Conservation (phyloP, 2,888 invertebrate species). For the Cancer borealis region DNA sequence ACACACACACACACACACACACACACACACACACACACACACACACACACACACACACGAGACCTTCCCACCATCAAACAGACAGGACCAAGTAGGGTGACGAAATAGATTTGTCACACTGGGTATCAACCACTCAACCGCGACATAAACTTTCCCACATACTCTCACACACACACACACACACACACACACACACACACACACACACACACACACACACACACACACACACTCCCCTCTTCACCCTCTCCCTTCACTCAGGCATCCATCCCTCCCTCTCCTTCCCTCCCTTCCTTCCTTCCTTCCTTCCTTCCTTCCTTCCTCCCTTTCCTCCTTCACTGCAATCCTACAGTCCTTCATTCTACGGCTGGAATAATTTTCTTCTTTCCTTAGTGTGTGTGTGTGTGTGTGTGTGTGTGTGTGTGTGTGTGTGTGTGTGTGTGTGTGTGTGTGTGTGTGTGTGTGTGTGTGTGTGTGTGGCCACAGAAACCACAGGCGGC, state of each 20-base stretch:
- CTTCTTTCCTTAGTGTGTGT: background rate
- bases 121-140: conserved; percentile 5
- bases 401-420: background rate
- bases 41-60: conserved; percentile 25
- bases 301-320: background rate
- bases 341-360: too few species aligned
- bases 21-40: conserved; percentile 35
- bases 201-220: background rate
- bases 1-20: background rate
- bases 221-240: background rate
- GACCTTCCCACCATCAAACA: background rate
- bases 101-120: conserved; percentile 66
- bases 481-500: background rate
- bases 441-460: background rate
- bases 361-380: too few species aligned
- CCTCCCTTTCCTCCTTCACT: background rate
- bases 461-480: background rate
- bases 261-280: background rate
- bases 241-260: background rate
- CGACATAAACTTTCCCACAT: conserved; percentile 60
- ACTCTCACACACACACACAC: conserved; percentile 47
- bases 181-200: too few species aligned
- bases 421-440: conserved; percentile 17
- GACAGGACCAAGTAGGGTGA: conserved; percentile 55
- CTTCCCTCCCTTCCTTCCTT: background rate